A percentile compares a stretch with the other conserved stretches of the same genome.
phyloP scores from a whole-genome alignment of 2,113 vertebrate species.

The mouse (Mus musculus) region DNA sequence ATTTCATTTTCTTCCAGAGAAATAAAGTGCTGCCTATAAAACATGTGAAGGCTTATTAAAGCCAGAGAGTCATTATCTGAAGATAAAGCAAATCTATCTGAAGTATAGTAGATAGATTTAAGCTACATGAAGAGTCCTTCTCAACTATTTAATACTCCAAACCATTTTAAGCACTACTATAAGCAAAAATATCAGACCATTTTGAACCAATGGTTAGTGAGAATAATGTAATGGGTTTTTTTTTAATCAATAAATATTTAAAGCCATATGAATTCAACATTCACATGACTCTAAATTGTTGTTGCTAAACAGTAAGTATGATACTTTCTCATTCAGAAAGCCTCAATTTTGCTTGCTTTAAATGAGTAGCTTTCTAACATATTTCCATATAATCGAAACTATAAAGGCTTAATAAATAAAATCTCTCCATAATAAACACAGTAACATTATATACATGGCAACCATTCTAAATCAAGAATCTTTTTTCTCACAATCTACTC shows the following conservation, averaged over 20 bases:
- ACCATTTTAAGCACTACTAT: constrained; percentile 47
- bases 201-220: constrained; percentile 28
- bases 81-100: constrained; percentile 46
- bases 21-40: neutral
- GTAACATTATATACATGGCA: neutral
- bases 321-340: neutral
- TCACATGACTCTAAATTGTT: constrained; percentile 5
- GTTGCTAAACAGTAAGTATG: constrained; percentile 12
- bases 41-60: constrained; percentile 32
- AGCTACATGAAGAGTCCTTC: neutral
- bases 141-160: neutral
- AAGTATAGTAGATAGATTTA: constrained; percentile 22
- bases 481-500: neutral
- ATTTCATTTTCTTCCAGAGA: constrained; percentile 33
- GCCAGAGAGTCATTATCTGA: constrained; percentile 1
- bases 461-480: constrained; percentile 32
- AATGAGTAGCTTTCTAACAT: constrained; percentile 40
- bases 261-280: constrained; percentile 27
- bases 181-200: constrained; percentile 53
- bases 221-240: constrained; percentile 26
- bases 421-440: neutral
- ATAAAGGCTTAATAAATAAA: constrained; percentile 1
- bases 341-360: constrained; percentile 19
- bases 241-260: constrained; percentile 43
- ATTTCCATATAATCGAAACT: constrained; percentile 5